A percentile compares a stretch with the other conserved stretches of the same genome.
Evolutionary conservation across 2,888 invertebrate genomes (phyloP).

Genomic region (Chalcosyrphus nemorum): DNA sequence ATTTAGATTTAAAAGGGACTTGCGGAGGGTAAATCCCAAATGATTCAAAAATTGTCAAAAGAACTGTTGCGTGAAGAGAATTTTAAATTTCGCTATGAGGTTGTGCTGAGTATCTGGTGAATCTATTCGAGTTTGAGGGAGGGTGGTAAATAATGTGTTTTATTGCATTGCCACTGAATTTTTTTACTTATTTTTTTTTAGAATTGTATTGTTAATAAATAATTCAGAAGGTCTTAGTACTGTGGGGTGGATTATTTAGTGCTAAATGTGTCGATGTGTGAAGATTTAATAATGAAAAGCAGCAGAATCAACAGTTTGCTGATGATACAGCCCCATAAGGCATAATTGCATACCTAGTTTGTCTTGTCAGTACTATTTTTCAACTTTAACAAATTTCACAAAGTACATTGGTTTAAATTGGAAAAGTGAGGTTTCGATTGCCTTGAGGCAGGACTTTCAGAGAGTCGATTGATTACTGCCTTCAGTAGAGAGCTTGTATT

Average conservation of each 20-base stretch:
- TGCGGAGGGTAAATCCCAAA: conserved; percentile 32
- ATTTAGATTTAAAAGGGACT: conserved; percentile 40
- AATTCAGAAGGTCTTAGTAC: conserved; percentile 14
- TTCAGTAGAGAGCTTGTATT: no score
- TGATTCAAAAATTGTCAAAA: conserved; percentile 57
- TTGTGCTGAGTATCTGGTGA: neutral
- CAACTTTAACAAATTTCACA: no score
- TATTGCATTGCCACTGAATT: conserved; percentile 40
- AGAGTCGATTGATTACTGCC: no score
- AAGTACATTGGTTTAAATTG: no score
- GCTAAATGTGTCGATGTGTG: conserved; percentile 19
- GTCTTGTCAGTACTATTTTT: no score
- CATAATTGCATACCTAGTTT: no score
- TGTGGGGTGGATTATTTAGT: neutral
- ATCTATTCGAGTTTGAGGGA: neutral
- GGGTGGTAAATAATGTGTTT: conserved; percentile 22
- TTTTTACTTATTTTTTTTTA: neutral
- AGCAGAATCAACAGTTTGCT: neutral
- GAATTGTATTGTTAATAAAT: conserved; percentile 23
- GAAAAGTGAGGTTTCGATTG: no score
- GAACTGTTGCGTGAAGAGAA: conserved; percentile 56
- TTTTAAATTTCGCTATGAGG: conserved; percentile 24
- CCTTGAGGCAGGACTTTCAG: no score
- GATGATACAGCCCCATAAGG: neutral
- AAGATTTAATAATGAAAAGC: conserved; percentile 20